Conservation (phyloP, 2,888 invertebrate species). For the Epinotia brunnichana region DNA sequence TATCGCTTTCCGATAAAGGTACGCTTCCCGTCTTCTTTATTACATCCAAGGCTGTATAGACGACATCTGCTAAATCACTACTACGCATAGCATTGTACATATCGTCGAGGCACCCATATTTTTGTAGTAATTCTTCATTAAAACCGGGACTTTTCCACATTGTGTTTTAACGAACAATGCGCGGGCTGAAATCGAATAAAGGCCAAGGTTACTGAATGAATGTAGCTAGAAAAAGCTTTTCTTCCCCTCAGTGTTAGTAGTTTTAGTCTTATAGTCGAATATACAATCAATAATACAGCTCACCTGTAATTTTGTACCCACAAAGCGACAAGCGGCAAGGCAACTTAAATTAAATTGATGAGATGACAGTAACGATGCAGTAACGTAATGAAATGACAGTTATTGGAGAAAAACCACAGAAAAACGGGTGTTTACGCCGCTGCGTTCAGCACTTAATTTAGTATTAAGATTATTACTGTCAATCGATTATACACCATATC, state of each 20-base stretch:
- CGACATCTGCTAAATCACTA: constrained; percentile 49
- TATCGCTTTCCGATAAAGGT: constrained; percentile 13
- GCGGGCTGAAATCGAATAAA: constrained; percentile 11
- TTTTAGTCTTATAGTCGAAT: background rate
- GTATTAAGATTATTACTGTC: no score
- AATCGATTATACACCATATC: no score
- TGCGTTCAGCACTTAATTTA: no score
- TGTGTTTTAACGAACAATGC: constrained; percentile 1
- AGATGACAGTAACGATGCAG: no score
- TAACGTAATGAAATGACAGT: no score
- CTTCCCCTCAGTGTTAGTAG: background rate
- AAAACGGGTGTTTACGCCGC: no score
- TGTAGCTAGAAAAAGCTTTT: background rate
- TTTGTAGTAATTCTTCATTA: constrained; percentile 25
- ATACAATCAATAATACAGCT: background rate
- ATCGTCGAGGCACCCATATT: constrained; percentile 41
- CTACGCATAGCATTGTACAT: constrained; percentile 50
- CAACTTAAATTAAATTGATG: no score
- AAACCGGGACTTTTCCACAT: constrained; percentile 32
- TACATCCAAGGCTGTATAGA: constrained; percentile 46
- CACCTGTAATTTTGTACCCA: constrained; percentile 20
- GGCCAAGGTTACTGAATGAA: background rate
- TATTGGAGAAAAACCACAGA: background rate
- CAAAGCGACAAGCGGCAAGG: no score
- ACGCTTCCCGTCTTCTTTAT: constrained; percentile 47